Conservation (phyloP, 2,797 vertebrate species). For the Lepilemur septentrionalis region DNA sequence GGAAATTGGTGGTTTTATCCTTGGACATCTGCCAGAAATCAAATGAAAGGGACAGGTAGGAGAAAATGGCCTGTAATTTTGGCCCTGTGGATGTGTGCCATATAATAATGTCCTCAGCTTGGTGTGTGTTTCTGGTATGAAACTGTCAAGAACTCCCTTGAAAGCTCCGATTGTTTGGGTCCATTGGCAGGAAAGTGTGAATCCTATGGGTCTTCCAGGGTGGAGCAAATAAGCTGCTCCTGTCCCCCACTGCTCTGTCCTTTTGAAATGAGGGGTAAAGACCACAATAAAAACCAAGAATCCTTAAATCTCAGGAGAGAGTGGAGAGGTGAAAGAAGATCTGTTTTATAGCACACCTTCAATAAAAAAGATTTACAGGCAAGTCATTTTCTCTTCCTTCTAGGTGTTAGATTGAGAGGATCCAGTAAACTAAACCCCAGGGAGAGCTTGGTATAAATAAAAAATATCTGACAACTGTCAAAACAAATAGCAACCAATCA, state of each 20-base stretch:
- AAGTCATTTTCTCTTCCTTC: conserved; percentile 69
- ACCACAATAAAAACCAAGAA: conserved; percentile 40
- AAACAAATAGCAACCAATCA: conserved; percentile 65
- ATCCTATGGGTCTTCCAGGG: not conserved
- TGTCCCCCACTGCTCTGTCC: not conserved
- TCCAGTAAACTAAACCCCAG: conserved; percentile 60
- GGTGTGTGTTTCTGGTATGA: not conserved
- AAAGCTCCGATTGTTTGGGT: not conserved
- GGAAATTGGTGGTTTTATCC: conserved; percentile 35
- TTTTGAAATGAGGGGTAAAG: conserved; percentile 56
- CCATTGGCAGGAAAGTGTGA: not conserved
- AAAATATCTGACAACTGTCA: conserved; percentile 63
- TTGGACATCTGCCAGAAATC: not conserved
- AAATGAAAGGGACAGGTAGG: not conserved
- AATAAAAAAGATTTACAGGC: conserved; percentile 68
- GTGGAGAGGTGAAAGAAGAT: conserved; percentile 39
- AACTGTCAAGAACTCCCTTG: not conserved
- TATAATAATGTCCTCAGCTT: not conserved
- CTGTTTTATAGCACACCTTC: conserved; percentile 48
- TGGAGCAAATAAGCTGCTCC: not conserved
- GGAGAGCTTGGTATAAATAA: conserved; percentile 66
- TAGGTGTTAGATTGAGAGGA: conserved; percentile 60
- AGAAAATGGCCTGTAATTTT: conserved; percentile 25
- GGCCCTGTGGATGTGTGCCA: not conserved
- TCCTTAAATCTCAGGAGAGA: conserved; percentile 61